Conservation (phyloP, 2,797 vertebrate species). For the Poeciliopsis gracilis region DNA sequence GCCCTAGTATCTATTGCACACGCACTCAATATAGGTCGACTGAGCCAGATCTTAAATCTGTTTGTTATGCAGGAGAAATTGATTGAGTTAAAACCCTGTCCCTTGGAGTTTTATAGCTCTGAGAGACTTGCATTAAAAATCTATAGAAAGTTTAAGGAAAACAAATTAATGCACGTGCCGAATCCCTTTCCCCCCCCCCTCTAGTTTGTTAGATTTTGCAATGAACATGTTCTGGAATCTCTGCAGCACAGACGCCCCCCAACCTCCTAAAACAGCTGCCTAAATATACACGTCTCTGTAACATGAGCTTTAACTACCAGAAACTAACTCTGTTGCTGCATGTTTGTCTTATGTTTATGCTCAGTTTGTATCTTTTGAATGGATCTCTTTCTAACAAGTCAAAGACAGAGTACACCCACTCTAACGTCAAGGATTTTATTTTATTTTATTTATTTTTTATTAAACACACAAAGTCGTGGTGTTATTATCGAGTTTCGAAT, state of each 20-base stretch:
- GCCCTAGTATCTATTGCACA: background rate
- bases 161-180: background rate
- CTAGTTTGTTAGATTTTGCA: background rate
- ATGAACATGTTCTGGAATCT: slow-evolving; percentile 8
- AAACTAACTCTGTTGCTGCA: background rate
- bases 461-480: background rate
- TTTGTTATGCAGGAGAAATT: background rate
- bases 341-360: background rate
- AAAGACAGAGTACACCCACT: background rate
- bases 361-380: background rate
- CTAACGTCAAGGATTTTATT: background rate
- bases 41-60: background rate
- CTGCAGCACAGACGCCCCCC: slow-evolving; percentile 7
- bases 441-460: background rate
- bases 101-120: slow-evolving; percentile 22
- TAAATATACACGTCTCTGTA: slow-evolving; percentile 18
- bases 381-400: slow-evolving; percentile 5
- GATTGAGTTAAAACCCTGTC: slow-evolving; percentile 25
- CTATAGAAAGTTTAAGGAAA: background rate
- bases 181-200: background rate
- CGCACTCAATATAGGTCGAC: background rate
- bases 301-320: slow-evolving; percentile 11
- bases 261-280: slow-evolving; percentile 1
- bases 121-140: background rate
- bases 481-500: background rate